Percentiles rank a stretch among this genome's conserved stretches.
phyloP scores from a whole-genome alignment of 2,888 invertebrate genomes.

The Lottia scabra region DNA sequence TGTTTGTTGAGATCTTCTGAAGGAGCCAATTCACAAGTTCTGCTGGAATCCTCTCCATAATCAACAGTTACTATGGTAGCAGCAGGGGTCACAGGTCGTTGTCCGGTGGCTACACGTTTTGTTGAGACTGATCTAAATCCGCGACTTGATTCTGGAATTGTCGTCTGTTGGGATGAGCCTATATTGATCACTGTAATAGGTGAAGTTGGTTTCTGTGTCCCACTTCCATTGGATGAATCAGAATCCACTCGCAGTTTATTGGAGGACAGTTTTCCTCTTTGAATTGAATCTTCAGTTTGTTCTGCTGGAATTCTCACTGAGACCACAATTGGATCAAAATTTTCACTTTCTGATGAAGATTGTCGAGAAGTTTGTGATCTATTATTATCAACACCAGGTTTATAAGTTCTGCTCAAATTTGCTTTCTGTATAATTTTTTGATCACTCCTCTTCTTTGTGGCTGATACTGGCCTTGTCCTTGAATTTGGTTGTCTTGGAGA shows the following conservation, averaged over 20 bases:
- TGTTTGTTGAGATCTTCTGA: background rate
- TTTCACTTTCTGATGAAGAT: background rate
- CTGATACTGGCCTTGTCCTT: slow-evolving; percentile 36
- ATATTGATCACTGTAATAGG: background rate
- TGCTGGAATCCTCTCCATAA: slow-evolving; percentile 31
- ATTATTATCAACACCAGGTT: background rate
- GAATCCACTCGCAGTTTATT: background rate
- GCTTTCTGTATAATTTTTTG: background rate
- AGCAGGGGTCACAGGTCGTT: slow-evolving; percentile 33
- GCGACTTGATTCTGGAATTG: slow-evolving; percentile 18
- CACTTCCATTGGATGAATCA: background rate
- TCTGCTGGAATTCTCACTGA: background rate
- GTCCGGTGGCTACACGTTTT: slow-evolving; percentile 30
- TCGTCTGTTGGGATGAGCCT: background rate
- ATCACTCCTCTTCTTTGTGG: background rate
- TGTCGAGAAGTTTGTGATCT: background rate
- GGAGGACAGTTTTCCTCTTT: background rate
- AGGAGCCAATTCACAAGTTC: background rate
- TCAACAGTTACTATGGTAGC: slow-evolving; percentile 43
- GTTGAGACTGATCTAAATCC: slow-evolving; percentile 25
- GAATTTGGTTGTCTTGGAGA: slow-evolving; percentile 50
- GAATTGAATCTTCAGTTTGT: no score
- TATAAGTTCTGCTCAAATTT: background rate
- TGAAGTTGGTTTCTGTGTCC: background rate
- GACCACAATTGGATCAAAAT: background rate